Conservation (phyloP, 2,113 vertebrate species). For the Lampris megalopsis region DNA sequence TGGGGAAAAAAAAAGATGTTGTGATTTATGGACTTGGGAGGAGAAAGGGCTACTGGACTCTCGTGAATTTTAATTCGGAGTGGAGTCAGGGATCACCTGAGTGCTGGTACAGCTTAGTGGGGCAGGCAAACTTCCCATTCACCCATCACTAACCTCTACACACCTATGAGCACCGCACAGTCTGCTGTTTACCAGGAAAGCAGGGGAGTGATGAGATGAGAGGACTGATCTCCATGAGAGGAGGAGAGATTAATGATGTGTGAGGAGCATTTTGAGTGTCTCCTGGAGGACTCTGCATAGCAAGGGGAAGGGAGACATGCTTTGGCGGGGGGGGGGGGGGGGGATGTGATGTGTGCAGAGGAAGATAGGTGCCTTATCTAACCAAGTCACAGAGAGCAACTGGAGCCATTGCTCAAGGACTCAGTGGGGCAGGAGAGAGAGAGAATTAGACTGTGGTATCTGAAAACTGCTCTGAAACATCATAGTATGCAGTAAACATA, state of each 20-base stretch:
- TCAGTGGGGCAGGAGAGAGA: constrained; percentile 46
- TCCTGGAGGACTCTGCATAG: constrained; percentile 34
- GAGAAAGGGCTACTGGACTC: constrained; percentile 33
- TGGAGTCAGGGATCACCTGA: constrained; percentile 35
- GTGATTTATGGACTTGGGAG: constrained; percentile 69
- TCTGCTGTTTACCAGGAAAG: constrained; percentile 50
- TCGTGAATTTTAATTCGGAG: constrained; percentile 70
- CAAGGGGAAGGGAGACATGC: constrained; percentile 24
- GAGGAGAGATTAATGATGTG: constrained; percentile 47
- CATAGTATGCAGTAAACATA: constrained; percentile 35
- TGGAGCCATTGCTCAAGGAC: constrained; percentile 40
- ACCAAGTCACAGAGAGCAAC: constrained; percentile 32
- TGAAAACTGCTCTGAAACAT: constrained; percentile 31
- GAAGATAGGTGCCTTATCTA: constrained; percentile 45
- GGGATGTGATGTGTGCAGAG: constrained; percentile 30
- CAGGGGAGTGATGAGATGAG: constrained; percentile 36
- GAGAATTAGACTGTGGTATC: constrained; percentile 51
- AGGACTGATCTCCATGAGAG: constrained; percentile 38
- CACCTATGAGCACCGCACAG: constrained; percentile 50
- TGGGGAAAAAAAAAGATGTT: constrained; percentile 50
- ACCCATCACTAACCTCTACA: constrained; percentile 59
- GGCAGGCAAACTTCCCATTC: constrained; percentile 57
- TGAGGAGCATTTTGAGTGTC: constrained; percentile 56
- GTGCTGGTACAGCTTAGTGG: constrained; percentile 44
- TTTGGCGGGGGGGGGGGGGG: constrained; percentile 32